Conservation (phyloP, 1,140 invertebrate species). For the Trichonephila clavipes region DNA sequence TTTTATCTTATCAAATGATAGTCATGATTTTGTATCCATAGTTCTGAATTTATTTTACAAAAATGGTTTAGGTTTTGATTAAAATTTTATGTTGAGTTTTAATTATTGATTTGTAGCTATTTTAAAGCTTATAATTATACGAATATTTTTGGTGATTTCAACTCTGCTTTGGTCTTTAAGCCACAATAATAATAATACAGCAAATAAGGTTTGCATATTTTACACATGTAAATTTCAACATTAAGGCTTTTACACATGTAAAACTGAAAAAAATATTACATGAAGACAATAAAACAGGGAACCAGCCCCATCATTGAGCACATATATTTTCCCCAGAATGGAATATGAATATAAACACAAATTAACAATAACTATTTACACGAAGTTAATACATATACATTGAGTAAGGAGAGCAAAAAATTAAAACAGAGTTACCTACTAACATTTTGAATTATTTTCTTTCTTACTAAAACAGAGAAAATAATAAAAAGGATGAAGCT, state of each 20-base stretch:
- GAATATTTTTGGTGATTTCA: not conserved
- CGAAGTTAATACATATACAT: conserved; percentile 49
- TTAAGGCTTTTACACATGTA: conserved; percentile 51
- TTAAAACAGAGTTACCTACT: not conserved
- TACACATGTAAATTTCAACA: not conserved
- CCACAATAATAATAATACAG: not conserved
- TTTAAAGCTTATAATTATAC: too few species aligned
- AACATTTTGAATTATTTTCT: not conserved
- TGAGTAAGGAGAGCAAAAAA: not conserved
- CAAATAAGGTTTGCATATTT: not conserved
- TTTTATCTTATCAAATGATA: too few species aligned
- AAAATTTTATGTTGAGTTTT: too few species aligned
- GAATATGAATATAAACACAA: conserved; percentile 32
- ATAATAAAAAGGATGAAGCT: too few species aligned
- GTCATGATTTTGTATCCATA: too few species aligned
- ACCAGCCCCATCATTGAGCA: conserved; percentile 50
- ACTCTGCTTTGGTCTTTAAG: not conserved
- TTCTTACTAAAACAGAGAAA: not conserved
- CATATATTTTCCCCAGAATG: conserved; percentile 32
- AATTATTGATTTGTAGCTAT: not conserved
- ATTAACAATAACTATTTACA: conserved; percentile 58
- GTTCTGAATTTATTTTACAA: too few species aligned
- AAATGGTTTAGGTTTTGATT: too few species aligned
- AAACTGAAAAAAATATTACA: conserved; percentile 31
- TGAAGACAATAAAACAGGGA: conserved; percentile 33